Conservation (phyloP, 1,140 invertebrate genomes). For the Microplitis demolitor region DNA sequence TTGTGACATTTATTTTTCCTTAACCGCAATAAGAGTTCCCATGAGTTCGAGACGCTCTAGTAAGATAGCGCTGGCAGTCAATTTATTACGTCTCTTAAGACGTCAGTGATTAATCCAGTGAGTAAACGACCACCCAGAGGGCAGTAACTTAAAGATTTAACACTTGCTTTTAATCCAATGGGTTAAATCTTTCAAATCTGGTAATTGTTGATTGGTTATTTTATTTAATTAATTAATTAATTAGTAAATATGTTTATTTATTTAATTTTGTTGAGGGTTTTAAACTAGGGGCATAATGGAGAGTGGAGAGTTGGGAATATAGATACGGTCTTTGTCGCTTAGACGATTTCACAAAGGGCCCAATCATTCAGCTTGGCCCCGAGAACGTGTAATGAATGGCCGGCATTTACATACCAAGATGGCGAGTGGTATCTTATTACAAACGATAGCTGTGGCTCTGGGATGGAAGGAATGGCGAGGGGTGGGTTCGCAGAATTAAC, state of each 20-base stretch:
- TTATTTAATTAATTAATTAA: no score
- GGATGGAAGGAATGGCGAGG: constrained; percentile 43
- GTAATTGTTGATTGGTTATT: no score
- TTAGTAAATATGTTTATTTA: no score
- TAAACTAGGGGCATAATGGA: constrained; percentile 2
- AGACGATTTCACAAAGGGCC: constrained; percentile 53
- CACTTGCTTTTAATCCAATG: constrained; percentile 44
- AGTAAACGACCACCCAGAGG: constrained; percentile 57
- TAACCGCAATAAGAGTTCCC: no score
- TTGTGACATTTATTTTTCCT: no score
- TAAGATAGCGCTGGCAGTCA: constrained; percentile 37
- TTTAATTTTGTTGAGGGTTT: no score
- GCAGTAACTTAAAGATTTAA: constrained; percentile 47
- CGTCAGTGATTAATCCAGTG: constrained; percentile 58
- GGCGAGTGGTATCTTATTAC: constrained; percentile 61
- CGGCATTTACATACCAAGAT: constrained; percentile 62
- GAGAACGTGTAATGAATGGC: constrained; percentile 55
- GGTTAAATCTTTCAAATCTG: no score
- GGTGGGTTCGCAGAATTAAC: constrained; percentile 1
- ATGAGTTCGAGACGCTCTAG: background rate
- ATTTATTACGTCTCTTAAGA: constrained; percentile 55
- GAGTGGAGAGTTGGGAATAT: constrained; percentile 26
- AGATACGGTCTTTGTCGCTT: constrained; percentile 50
- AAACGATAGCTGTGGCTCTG: constrained; percentile 33
- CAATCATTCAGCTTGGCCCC: constrained; percentile 58